These are phyloP conservation scores for Apus apus DNA, from an alignment of 2,113 vertebrate species.

Conservation along the genomic window DNA sequence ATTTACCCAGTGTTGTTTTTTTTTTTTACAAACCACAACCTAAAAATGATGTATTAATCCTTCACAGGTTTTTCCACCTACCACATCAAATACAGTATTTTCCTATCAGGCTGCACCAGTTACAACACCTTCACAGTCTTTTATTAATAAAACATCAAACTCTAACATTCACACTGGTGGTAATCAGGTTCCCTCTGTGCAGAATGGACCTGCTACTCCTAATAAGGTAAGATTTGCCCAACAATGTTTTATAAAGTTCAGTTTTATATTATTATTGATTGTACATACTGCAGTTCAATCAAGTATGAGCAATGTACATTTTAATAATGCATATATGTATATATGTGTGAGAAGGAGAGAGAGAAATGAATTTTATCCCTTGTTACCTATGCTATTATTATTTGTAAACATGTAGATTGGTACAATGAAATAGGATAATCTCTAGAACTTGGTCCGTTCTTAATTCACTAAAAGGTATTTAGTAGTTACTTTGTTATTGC, in stretches of 20 bases:
- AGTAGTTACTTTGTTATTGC: not conserved
- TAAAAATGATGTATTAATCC: not conserved
- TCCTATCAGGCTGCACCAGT: conserved; percentile 79
- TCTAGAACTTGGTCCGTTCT: not conserved
- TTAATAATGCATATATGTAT: not conserved
- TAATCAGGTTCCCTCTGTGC: conserved; percentile 73
- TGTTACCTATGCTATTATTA: not conserved
- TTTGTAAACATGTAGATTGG: not conserved
- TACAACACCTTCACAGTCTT: conserved; percentile 80
- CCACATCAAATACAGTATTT: conserved; percentile 76
- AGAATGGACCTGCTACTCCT: conserved; percentile 80
- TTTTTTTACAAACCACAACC: not conserved
- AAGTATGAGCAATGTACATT: not conserved
- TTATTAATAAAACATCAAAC: conserved; percentile 79
- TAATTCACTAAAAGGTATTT: not conserved
- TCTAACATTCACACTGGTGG: conserved; percentile 67
- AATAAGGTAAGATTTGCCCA: conserved; percentile 81
- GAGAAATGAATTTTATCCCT: not conserved
- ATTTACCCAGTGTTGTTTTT: not conserved
- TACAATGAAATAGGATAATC: not conserved
- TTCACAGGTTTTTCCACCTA: conserved; percentile 85
- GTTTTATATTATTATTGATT: not conserved
- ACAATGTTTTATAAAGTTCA: not conserved
- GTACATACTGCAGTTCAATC: not conserved
- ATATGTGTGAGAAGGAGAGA: not conserved